Conservation (phyloP, 1,140 invertebrate species). For the Muscidifurax raptorellus region DNA sequence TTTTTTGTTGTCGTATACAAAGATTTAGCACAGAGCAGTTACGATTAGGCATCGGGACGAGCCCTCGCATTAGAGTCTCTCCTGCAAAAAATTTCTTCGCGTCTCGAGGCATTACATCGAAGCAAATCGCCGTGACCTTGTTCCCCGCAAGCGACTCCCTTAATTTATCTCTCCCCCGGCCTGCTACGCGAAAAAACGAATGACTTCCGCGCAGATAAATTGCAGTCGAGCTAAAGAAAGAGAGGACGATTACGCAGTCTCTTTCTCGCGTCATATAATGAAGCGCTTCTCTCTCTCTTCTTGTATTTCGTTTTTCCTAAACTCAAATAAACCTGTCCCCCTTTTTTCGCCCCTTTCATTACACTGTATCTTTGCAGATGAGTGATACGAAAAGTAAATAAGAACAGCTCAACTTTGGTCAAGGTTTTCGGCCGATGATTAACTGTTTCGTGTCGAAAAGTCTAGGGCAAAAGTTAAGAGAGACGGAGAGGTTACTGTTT, state of each 20-base stretch:
- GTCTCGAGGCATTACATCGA: neutral
- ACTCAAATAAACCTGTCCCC: conserved; percentile 2
- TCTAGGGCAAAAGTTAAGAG: neutral
- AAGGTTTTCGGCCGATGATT: neutral
- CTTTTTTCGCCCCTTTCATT: neutral
- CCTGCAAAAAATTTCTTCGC: neutral
- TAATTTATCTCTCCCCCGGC: neutral
- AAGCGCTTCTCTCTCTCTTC: no score
- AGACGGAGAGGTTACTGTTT: no score
- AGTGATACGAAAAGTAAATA: neutral
- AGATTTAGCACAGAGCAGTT: neutral
- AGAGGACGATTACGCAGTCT: neutral
- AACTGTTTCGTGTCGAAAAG: no score
- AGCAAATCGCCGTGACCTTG: neutral
- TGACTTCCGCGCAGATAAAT: conserved; percentile 10
- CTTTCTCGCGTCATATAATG: neutral
- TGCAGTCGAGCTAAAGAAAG: neutral
- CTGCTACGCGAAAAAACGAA: neutral
- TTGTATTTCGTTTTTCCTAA: neutral
- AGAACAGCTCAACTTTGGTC: neutral
- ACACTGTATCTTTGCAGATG: no score
- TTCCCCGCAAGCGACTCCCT: neutral
- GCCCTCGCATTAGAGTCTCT: neutral
- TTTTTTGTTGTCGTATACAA: no score
- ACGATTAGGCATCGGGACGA: neutral